Evolutionary conservation across 2,113 vertebrate species (phyloP).

Genomic region (Mustelus asterias): DNA sequence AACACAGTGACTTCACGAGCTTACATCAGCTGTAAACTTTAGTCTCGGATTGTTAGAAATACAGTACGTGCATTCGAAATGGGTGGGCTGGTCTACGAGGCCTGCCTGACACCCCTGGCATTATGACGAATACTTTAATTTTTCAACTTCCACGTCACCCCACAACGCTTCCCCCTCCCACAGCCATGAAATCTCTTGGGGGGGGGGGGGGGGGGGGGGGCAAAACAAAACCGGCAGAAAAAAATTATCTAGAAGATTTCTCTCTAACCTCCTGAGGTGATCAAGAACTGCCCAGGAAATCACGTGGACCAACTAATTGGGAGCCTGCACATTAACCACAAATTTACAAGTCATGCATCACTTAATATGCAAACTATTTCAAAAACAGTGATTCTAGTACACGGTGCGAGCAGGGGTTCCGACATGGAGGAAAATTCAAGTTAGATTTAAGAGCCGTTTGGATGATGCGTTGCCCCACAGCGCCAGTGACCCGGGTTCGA

Average conservation of each 20-base stretch:
- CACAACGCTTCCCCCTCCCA: not conserved
- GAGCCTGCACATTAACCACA: not conserved
- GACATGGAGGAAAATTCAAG: too few species aligned
- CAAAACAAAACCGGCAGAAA: not conserved
- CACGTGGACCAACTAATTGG: not conserved
- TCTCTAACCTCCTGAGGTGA: not conserved
- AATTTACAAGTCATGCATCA: not conserved
- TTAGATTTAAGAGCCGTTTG: too few species aligned
- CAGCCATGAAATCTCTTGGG: not conserved
- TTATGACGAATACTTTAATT: not conserved
- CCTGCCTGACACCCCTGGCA: not conserved
- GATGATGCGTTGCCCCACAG: too few species aligned
- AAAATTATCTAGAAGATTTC: not conserved
- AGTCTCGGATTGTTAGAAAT: not conserved
- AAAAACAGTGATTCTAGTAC: not conserved
- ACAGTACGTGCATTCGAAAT: not conserved
- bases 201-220: not conserved
- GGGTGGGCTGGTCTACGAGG: not conserved
- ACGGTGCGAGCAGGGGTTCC: not conserved
- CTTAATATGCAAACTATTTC: not conserved
- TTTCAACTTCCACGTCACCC: not conserved
- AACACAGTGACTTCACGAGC: not conserved
- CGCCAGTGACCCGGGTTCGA: too few species aligned
- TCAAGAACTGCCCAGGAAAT: not conserved
- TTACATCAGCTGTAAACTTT: not conserved